Evolutionary conservation across 2,888 invertebrate genomes (phyloP).

Genomic region (Drosophila fungiperda): DNA sequence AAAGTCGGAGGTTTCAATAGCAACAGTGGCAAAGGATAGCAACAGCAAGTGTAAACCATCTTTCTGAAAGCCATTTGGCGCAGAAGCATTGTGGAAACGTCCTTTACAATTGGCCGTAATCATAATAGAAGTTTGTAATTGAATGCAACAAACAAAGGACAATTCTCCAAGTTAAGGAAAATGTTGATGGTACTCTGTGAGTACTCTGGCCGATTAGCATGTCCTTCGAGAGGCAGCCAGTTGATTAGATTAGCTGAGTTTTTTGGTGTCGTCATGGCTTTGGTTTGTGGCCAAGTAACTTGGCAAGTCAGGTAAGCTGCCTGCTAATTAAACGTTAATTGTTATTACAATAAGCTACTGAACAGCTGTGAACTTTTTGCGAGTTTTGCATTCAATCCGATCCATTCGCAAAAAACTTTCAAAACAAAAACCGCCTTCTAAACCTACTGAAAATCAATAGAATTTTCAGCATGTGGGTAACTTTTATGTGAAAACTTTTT

Average conservation of each 20-base stretch:
- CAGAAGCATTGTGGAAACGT: constrained; percentile 53
- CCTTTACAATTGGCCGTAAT: constrained; percentile 48
- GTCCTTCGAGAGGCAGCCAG: constrained; percentile 11
- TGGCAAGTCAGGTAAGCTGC: constrained; percentile 42
- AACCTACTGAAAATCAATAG: constrained; percentile 26
- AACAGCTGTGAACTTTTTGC: constrained; percentile 27
- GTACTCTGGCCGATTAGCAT: constrained; percentile 27
- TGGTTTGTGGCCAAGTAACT: constrained; percentile 28
- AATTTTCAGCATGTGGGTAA: constrained; percentile 39
- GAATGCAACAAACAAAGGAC: constrained; percentile 52
- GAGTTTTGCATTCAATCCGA: constrained; percentile 11
- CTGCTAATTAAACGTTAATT: constrained; percentile 66
- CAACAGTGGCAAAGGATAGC: background rate
- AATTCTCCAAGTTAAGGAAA: constrained; percentile 12
- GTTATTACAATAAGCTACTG: constrained; percentile 52
- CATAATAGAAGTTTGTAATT: constrained; percentile 64
- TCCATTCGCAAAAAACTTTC: constrained; percentile 27
- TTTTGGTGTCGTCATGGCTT: constrained; percentile 25
- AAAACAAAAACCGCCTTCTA: background rate
- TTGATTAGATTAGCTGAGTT: constrained; percentile 61
- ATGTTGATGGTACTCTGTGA: background rate
- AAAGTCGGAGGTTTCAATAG: background rate
- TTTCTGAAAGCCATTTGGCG: constrained; percentile 56
- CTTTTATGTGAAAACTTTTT: constrained; percentile 70
- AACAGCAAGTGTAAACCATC: background rate